Conservation (phyloP, 1,140 invertebrate genomes). For the Antheraea pernyi region DNA sequence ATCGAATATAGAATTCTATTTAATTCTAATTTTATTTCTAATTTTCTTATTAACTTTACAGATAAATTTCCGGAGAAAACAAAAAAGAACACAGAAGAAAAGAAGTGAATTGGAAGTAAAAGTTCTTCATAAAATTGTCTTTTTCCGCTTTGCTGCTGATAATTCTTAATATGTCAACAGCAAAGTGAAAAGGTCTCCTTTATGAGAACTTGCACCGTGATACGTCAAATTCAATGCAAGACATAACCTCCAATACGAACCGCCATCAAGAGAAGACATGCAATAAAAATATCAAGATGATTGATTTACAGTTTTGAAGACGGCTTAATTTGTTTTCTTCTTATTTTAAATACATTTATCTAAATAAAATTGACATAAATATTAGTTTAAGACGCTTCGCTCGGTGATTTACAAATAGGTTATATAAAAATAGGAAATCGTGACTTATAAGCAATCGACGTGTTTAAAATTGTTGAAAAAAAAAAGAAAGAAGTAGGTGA, state of each 20-base stretch:
- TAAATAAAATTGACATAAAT: conserved; percentile 1
- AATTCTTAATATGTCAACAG: conserved; percentile 60
- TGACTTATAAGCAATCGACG: neutral
- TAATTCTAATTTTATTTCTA: too few species aligned
- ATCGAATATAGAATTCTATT: too few species aligned
- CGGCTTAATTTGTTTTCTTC: neutral
- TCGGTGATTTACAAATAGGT: neutral
- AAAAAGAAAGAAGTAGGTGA: neutral
- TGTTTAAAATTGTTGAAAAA: neutral
- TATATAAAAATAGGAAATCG: neutral
- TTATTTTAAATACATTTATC: conserved; percentile 1
- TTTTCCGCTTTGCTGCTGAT: conserved; percentile 79
- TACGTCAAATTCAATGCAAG: neutral
- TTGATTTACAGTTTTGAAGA: neutral
- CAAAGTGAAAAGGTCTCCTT: conserved; percentile 79
- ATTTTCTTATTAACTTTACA: neutral
- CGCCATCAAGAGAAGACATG: neutral
- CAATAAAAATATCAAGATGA: too few species aligned
- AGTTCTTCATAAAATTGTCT: conserved; percentile 78
- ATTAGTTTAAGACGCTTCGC: neutral
- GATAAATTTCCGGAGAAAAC: neutral
- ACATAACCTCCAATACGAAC: neutral
- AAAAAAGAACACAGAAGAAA: conserved; percentile 13
- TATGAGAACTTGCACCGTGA: conserved; percentile 67
- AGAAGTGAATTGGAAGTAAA: conserved; percentile 31